Evolutionary conservation across 2,888 invertebrate species (phyloP), one percentile per base, ranked within the genome.

Genomic region (Pterostichus niger): DNA sequence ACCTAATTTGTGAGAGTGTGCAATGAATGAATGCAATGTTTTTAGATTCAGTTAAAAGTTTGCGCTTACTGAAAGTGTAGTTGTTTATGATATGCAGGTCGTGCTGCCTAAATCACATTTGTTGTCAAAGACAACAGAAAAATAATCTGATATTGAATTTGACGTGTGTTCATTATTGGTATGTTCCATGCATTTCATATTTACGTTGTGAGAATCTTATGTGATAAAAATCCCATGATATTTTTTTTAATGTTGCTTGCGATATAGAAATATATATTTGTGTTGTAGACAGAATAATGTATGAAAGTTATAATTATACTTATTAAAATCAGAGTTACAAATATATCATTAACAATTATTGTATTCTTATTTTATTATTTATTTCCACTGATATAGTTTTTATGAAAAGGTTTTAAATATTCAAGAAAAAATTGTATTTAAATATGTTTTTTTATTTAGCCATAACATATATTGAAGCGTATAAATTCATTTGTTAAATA

Each of bases 171-270:
- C 46, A 80, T 52, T 24, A 61, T 73, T 24, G 73, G 52, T 73
- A 73, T 82, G 82, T 82, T 82, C 73, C 76, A 82, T 68, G 77
- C 76, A 83, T 64, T 83, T 7, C 9, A 77, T 83, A 52, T 77
- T 83, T 77, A 35, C 33, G 56, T 75, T 75, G 61, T 82, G 76
- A 82, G 82, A 82, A 76, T 83, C 83, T 64, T 83, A 83, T 83
- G 83, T 83, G 83, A 83, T 83, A 83, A 13, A 83, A 83, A 77
- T 83, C 76, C 83, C 83, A 83, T 82, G 82, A 82, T 83, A 83
- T 83, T 83, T 83, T 83, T 83, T 83, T 83, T 83, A 83, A 83
- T 83, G 83, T 83, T 83, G 83, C 83, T 83, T 83, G 83, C 83
- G 77, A 83, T 83, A 77, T 82, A 82, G 56, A 82, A 59, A 82